These are phyloP conservation scores for Rhinichthys osculus DNA, from an alignment of 2,797 vertebrate species.

Conservation along the genomic window DNA sequence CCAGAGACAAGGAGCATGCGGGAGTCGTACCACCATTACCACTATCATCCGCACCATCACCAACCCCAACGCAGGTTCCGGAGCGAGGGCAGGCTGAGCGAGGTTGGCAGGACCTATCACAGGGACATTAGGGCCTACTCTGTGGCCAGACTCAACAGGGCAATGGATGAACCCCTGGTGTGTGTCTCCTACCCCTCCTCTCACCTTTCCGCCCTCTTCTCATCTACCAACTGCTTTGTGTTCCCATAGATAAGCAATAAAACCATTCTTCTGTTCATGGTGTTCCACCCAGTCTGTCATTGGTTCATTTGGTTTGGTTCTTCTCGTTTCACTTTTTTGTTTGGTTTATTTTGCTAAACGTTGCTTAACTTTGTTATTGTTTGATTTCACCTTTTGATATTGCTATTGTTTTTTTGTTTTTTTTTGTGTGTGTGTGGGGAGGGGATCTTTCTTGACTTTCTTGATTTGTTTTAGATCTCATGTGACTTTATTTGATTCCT, in stretches of 20 bases:
- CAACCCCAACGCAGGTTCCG: conserved; percentile 76
- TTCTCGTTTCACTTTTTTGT: conserved; percentile 60
- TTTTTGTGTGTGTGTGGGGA: no score
- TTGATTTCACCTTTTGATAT: conserved; percentile 67
- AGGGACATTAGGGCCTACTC: conserved; percentile 83
- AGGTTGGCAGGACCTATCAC: conserved; percentile 85
- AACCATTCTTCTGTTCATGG: conserved; percentile 75
- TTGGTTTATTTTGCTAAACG: conserved; percentile 50
- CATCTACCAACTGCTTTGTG: conserved; percentile 85
- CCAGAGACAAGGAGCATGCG: conserved; percentile 71
- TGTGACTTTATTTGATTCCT: conserved; percentile 73
- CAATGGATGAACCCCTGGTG: conserved; percentile 88
- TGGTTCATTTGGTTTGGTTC: conserved; percentile 63
- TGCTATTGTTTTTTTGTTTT: conserved; percentile 34
- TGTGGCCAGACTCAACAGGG: conserved; percentile 83
- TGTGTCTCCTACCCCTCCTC: conserved; percentile 74
- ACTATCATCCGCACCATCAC: conserved; percentile 63
- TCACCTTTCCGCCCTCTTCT: conserved; percentile 51
- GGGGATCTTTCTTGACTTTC: conserved; percentile 56
- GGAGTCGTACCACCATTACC: conserved; percentile 71
- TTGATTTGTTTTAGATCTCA: conserved; percentile 58
- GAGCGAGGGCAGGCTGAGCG: conserved; percentile 79
- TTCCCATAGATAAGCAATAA: conserved; percentile 86
- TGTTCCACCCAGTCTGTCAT: conserved; percentile 71
- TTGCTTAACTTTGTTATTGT: conserved; percentile 68